Evolutionary conservation across 1,140 invertebrate species (phyloP).

Genomic region (Euwallacea similis): DNA sequence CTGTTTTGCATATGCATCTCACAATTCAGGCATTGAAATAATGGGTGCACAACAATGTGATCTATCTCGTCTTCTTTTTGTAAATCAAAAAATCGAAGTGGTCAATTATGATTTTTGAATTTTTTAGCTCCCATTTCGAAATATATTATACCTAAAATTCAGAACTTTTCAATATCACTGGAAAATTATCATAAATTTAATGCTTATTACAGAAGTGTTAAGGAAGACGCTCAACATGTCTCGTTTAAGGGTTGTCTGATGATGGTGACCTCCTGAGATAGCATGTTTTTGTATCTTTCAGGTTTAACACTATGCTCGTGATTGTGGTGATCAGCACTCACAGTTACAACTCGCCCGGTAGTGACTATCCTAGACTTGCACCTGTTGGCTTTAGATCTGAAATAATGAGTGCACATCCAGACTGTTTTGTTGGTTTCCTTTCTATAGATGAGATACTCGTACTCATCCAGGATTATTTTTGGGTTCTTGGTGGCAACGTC

Average conservation of each 20-base stretch:
- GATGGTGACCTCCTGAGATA: slow-evolving; percentile 41
- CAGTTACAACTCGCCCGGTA: slow-evolving; percentile 38
- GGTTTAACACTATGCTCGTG: slow-evolving; percentile 31
- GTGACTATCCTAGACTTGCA: slow-evolving; percentile 46
- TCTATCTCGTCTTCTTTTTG: slow-evolving; percentile 40
- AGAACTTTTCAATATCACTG: not conserved
- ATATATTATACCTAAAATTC: slow-evolving; percentile 40
- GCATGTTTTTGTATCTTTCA: slow-evolving; percentile 39
- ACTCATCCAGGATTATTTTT: slow-evolving; percentile 45
- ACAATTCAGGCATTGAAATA: slow-evolving; percentile 41
- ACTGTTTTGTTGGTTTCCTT: slow-evolving; percentile 41
- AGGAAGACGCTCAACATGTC: not conserved
- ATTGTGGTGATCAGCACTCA: slow-evolving; percentile 44
- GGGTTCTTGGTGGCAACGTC: slow-evolving; percentile 45
- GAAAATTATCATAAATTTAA: no score
- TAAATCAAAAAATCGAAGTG: slow-evolving; percentile 39
- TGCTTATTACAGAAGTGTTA: no score
- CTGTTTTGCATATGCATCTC: slow-evolving; percentile 43
- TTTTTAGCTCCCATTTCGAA: slow-evolving; percentile 43
- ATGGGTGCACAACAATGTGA: slow-evolving; percentile 42
- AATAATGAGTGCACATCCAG: slow-evolving; percentile 45
- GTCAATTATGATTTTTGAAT: slow-evolving; percentile 45
- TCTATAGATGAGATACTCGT: slow-evolving; percentile 43
- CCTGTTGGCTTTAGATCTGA: slow-evolving; percentile 41
- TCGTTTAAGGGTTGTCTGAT: slow-evolving; percentile 24